A percentile compares a stretch with the other conserved stretches of the same genome.
Conservation (phyloP, 2,113 vertebrate species). For the Taxidea taxus region DNA sequence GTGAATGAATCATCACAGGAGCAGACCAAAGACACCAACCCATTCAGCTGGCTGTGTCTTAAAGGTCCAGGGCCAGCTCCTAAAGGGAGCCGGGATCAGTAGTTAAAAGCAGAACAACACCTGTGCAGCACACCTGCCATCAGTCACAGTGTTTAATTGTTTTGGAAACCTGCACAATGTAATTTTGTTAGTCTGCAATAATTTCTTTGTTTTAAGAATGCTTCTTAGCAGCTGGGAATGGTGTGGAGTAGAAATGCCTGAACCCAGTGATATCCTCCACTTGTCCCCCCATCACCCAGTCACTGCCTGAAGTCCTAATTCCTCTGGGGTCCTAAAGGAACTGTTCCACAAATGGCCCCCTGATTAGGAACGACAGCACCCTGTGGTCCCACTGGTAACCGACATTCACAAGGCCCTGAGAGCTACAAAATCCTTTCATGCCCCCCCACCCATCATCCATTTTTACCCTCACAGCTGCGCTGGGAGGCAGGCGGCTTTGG, state of each 20-base stretch:
- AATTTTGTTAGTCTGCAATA: background rate
- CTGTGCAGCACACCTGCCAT: rapidly evolving
- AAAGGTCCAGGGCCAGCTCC: background rate
- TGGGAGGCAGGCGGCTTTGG: background rate
- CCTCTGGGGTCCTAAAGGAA: background rate
- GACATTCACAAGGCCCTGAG: rapidly evolving
- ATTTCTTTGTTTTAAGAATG: background rate
- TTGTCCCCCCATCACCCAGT: background rate
- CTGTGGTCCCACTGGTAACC: background rate
- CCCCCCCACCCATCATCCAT: background rate
- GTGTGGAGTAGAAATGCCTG: background rate
- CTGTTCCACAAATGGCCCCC: background rate
- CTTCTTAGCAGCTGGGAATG: background rate
- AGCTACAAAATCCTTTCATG: background rate
- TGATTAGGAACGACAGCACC: background rate
- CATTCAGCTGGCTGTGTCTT: rapidly evolving
- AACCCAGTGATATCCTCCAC: background rate
- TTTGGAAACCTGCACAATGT: background rate
- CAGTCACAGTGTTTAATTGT: background rate
- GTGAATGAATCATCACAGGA: rapidly evolving
- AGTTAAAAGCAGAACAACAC: background rate
- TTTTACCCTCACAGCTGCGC: rapidly evolving
- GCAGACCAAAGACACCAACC: background rate
- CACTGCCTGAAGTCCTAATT: background rate
- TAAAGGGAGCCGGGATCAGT: background rate